Evolutionary conservation across 2,113 vertebrate species (phyloP), one percentile per base, ranked within the genome.

Genomic region (Neotragus pygmaeus): DNA sequence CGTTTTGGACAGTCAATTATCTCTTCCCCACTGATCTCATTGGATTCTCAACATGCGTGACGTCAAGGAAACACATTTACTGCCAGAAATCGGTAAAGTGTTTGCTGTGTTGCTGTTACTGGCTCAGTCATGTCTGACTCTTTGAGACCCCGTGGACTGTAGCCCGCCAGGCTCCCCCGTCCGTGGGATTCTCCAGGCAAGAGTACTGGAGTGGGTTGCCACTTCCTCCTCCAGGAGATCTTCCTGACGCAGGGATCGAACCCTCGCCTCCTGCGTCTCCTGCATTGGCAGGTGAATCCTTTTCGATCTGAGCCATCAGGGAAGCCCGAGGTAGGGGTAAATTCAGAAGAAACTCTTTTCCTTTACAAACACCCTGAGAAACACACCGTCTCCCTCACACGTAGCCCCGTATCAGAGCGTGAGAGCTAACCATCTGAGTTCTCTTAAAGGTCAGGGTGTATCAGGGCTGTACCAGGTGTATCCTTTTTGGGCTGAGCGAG

Each of bases 371-470:
- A 23, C 23, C 25, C 5, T 2, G 28, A 28, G 16, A 28, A 12
- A 36, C 39, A 2, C 27, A 16, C 4, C 1, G 1, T 12, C 4
- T n/a, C 53, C 33, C 33, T 64, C 62, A 83, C 1, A 7, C 0
- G 23, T 1, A 25, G 33, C 5, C 55, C 6, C 9, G 3, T 2
- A 10, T 84, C 36, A 19, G 28, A 57, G 78, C 36, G 5, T 39
- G 45, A 55, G 25, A 27, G 36, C 17, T 51, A 23, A 16, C 7
- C 11, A 21, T 8, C 8, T 51, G 66, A 14, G 23, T 47, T 36
- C 78, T 30, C 30, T 77, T 15, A 57, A 25, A 70, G 47, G 85
- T 9, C 36, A 17, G 4, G 25, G 19, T 36, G 27, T 4, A 30
- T 14, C 15, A 16, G 45, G 55, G 49, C 13, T 49, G 13, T 49